Percentiles rank a stretch among this genome's conserved stretches.
phyloP scores from a whole-genome alignment of 30 jellyfish, hydroid and myxozoan species.

The Hydra vulgaris region DNA sequence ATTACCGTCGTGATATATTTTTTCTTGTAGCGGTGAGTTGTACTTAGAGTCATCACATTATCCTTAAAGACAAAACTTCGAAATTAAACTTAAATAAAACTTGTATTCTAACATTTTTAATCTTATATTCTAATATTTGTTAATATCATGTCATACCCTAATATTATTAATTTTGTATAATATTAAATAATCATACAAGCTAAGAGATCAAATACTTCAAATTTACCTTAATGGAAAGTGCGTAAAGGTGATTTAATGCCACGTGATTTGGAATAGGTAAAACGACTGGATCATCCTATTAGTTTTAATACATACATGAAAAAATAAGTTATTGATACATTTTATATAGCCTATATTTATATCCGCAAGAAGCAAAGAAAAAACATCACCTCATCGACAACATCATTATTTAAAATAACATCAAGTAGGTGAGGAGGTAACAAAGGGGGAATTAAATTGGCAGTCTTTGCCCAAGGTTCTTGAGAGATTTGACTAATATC shows the following conservation, averaged over 20 bases:
- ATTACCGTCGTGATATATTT: conserved; percentile 82
- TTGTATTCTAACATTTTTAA: too few species aligned
- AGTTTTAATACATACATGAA: background rate
- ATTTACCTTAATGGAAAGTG: conserved; percentile 85
- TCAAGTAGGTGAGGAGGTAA: conserved; percentile 86
- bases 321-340: too few species aligned
- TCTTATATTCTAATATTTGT: too few species aligned
- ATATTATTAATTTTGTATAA: background rate
- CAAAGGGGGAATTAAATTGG: conserved; percentile 73
- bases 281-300: conserved; percentile 73
- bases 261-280: conserved; percentile 94
- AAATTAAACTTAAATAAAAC: too few species aligned
- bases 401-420: conserved; percentile 85
- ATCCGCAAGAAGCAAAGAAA: background rate
- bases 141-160: too few species aligned
- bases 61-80: conserved; percentile 42
- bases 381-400: conserved; percentile 54
- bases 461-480: conserved; percentile 51
- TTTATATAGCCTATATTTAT: too few species aligned
- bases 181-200: background rate
- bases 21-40: conserved; percentile 85
- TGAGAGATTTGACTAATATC: background rate
- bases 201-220: background rate
- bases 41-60: conserved; percentile 91
- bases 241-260: conserved; percentile 82